Evolutionary conservation across 2,113 vertebrate genomes (phyloP).

Genomic region (Sula dactylatra): DNA sequence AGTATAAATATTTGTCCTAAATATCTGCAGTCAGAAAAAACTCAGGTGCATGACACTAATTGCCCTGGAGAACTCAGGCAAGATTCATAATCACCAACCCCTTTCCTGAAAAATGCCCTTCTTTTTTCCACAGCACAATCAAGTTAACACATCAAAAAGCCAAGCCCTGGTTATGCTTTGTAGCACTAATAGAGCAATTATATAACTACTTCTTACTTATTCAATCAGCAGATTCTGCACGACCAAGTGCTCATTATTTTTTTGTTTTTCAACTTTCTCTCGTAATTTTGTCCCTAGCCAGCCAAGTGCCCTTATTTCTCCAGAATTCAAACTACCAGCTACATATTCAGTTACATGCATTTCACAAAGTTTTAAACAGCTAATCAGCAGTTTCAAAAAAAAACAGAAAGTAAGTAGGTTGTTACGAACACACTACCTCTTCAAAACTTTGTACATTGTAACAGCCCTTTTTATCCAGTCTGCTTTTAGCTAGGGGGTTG

Average conservation of each 20-base stretch:
- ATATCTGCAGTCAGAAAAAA: neutral
- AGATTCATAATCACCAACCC: neutral
- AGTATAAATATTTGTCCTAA: neutral
- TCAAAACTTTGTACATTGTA: neutral
- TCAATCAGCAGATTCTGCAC: neutral
- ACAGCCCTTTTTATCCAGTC: neutral
- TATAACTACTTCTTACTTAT: neutral
- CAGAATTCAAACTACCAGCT: neutral
- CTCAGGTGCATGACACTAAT: neutral
- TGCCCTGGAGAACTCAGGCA: neutral
- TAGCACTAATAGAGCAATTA: constrained; percentile 36
- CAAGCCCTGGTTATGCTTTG: neutral
- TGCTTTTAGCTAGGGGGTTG: neutral
- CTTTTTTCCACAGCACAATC: neutral
- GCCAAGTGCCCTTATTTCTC: neutral
- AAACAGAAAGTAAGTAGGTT: neutral
- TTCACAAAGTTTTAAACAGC: neutral
- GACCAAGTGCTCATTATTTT: neutral
- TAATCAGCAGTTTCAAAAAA: neutral
- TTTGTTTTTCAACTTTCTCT: neutral
- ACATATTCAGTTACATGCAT: neutral
- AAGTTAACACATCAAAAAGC: neutral
- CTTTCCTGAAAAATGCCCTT: neutral
- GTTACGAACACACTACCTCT: neutral
- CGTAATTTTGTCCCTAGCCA: neutral